phyloP scores from a whole-genome alignment of 1,140 invertebrate genomes.

The Bombus confusus region DNA sequence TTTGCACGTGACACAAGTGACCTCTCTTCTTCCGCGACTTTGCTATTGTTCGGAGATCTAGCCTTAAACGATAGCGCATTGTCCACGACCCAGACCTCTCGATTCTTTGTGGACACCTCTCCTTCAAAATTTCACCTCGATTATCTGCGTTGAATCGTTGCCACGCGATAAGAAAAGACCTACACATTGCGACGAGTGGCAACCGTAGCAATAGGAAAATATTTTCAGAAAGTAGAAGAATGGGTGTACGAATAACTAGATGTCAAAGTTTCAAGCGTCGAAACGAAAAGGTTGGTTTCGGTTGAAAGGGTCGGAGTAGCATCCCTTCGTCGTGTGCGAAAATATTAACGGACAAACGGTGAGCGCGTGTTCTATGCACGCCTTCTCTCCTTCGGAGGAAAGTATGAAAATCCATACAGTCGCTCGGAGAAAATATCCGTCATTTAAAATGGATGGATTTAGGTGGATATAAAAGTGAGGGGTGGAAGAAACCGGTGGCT shows the following conservation, averaged over 20 bases:
- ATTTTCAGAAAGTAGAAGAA: neutral
- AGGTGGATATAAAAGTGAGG: constrained; percentile 76
- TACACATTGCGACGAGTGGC: too few relatives aligned
- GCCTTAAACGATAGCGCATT: neutral
- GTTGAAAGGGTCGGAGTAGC: too few relatives aligned
- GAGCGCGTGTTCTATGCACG: constrained; percentile 36
- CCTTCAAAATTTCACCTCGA: neutral
- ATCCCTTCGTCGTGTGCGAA: constrained; percentile 16
- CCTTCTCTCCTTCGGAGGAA: constrained; percentile 41
- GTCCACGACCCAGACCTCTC: constrained; percentile 28
- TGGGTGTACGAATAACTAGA: neutral
- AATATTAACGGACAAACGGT: constrained; percentile 47
- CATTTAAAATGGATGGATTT: constrained; percentile 81
- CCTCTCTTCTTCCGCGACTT: constrained; percentile 63
- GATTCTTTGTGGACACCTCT: constrained; percentile 8
- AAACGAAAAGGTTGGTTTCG: neutral
- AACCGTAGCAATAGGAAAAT: too few relatives aligned
- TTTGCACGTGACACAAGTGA: constrained; percentile 70
- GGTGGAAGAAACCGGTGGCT: constrained; percentile 60
- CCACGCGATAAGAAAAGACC: neutral
- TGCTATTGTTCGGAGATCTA: constrained; percentile 11
- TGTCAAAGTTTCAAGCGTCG: neutral
- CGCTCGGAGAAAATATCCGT: constrained; percentile 78
- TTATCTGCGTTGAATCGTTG: neutral
- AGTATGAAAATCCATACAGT: constrained; percentile 78